A percentile compares a stretch with the other conserved stretches of the same genome.
These are phyloP conservation scores for Uropetala carovei DNA, from an alignment of 2,888 invertebrate species.

Conservation along the genomic window DNA sequence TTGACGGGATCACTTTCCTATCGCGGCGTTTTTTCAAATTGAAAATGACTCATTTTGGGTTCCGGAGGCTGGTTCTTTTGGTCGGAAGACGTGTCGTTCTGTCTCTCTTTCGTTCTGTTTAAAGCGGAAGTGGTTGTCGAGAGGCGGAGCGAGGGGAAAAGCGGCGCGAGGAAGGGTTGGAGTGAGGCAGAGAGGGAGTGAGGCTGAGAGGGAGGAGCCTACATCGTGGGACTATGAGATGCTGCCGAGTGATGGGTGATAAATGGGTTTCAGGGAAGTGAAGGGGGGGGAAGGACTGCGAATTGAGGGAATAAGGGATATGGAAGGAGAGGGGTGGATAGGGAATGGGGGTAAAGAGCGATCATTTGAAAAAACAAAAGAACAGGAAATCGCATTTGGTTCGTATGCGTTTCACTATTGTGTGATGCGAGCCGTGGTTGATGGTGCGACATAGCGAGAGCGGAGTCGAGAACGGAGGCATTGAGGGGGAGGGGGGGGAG, in stretches of 20 bases:
- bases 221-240: conserved; percentile 15
- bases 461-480: conserved; percentile 23
- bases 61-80: not conserved
- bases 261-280: conserved; percentile 20
- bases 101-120: too few species aligned
- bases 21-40: not conserved
- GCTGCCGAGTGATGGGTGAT: conserved; percentile 41
- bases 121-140: conserved; percentile 23
- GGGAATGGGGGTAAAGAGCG: not conserved
- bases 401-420: conserved; percentile 46
- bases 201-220: too few species aligned
- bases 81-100: not conserved
- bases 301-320: not conserved
- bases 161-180: too few species aligned
- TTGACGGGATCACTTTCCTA: conserved; percentile 24
- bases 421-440: conserved; percentile 56
- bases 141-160: too few species aligned
- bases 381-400: conserved; percentile 60
- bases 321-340: too few species aligned
- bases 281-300: not conserved
- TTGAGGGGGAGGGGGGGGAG: conserved; percentile 1
- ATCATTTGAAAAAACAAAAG: conserved; percentile 58
- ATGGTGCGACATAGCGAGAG: too few species aligned
- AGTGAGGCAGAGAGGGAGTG: too few species aligned
- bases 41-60: conserved; percentile 32